Conservation (phyloP, 2,113 vertebrate genomes). For the Sinocyclocheilus maitianheensis region DNA sequence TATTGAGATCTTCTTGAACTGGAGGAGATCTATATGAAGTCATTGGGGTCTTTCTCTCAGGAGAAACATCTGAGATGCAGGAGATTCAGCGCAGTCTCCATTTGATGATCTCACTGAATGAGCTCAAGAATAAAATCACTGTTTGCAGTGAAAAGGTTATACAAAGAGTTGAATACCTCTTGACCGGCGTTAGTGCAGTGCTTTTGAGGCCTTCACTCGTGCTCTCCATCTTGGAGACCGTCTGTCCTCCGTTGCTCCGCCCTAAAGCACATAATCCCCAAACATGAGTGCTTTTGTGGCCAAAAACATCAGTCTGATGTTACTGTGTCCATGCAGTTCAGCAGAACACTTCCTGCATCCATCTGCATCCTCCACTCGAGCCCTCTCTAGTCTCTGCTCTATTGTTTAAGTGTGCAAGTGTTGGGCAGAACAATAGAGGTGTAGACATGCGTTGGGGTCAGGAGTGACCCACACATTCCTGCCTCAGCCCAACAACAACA, state of each 20-base stretch:
- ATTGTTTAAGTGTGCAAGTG: not conserved
- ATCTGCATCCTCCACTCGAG: slow-evolving; percentile 37
- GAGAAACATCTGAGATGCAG: not conserved
- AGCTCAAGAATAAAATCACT: not conserved
- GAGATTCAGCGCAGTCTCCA: not conserved
- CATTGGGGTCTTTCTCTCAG: too few species aligned
- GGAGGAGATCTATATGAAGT: too few species aligned
- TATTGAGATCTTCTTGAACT: too few species aligned
- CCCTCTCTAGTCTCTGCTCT: slow-evolving; percentile 13
- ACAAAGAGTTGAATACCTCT: slow-evolving; percentile 37
- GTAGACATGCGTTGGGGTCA: not conserved
- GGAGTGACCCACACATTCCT: slow-evolving; percentile 15
- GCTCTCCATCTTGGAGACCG: slow-evolving; percentile 68
- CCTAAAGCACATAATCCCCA: slow-evolving; percentile 52
- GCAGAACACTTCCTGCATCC: not conserved
- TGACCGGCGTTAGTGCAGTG: slow-evolving; percentile 70
- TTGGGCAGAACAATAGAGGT: slow-evolving; percentile 30
- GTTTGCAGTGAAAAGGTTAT: not conserved
- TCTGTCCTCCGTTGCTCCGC: slow-evolving; percentile 68
- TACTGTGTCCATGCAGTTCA: slow-evolving; percentile 5
- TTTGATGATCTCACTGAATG: not conserved
- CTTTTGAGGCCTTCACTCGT: slow-evolving; percentile 80
- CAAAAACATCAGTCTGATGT: not conserved
- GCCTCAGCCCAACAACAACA: not conserved
- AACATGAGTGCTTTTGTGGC: slow-evolving; percentile 12